These are phyloP conservation scores for Batillaria attramentaria DNA, from an alignment of 1,140 invertebrate species.

Conservation along the genomic window DNA sequence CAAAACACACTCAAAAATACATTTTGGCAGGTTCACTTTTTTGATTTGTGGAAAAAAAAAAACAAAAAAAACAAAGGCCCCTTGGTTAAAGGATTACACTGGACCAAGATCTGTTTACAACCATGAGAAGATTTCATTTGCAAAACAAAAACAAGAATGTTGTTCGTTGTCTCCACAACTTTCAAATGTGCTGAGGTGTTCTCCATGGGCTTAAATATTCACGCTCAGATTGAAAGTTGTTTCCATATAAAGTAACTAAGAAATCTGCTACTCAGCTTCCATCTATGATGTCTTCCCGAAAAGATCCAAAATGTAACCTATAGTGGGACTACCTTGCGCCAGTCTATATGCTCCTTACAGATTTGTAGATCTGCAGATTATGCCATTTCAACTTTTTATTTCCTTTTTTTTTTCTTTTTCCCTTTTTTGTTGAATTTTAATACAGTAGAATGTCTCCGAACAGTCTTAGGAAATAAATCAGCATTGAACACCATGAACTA, in stretches of 20 bases:
- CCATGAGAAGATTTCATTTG: slow-evolving; percentile 7
- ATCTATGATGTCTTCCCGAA: background rate
- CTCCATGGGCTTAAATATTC: too few relatives aligned
- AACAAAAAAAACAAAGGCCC: slow-evolving; percentile 32
- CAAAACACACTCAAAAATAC: slow-evolving; percentile 31
- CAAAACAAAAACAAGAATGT: slow-evolving; percentile 10
- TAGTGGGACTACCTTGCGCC: background rate
- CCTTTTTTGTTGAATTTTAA: too few relatives aligned
- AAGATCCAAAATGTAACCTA: background rate
- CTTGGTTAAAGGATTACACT: slow-evolving; percentile 1
- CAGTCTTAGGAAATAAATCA: too few relatives aligned
- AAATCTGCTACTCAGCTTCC: background rate
- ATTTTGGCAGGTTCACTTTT: slow-evolving; percentile 39
- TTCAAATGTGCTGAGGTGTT: background rate
- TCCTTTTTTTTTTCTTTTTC: too few relatives aligned
- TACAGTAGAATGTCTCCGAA: too few relatives aligned
- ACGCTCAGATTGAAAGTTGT: too few relatives aligned
- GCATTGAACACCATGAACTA: too few relatives aligned
- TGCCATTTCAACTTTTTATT: too few relatives aligned
- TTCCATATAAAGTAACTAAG: too few relatives aligned
- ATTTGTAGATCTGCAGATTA: too few relatives aligned
- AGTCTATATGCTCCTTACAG: background rate
- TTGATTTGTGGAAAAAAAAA: slow-evolving; percentile 32
- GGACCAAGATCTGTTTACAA: slow-evolving; percentile 11
- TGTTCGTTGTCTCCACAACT: slow-evolving; percentile 29